Conservation (phyloP, 1,140 invertebrate genomes). For the Macrotrachela quadricornifera region DNA sequence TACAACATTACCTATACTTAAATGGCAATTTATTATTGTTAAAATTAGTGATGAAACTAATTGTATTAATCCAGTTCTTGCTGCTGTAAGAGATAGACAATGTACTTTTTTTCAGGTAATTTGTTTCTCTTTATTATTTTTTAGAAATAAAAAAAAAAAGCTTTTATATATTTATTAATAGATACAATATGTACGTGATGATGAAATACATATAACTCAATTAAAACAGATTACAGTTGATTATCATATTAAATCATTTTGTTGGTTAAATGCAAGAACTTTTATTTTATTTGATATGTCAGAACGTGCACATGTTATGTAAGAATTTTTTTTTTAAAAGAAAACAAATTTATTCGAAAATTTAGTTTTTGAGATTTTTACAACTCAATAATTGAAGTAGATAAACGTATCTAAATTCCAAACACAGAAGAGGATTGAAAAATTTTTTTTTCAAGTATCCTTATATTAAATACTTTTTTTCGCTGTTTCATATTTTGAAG, state of each 20-base stretch:
- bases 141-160: neutral
- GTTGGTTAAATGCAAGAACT: slow-evolving; percentile 64
- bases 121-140: neutral
- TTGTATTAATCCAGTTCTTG: slow-evolving; percentile 43
- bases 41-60: slow-evolving; percentile 43
- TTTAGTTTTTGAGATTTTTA: too few relatives aligned
- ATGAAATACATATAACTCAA: neutral
- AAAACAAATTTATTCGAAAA: too few relatives aligned
- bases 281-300: slow-evolving; percentile 58
- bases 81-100: slow-evolving; percentile 53
- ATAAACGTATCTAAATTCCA: too few relatives aligned
- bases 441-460: too few relatives aligned
- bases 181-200: slow-evolving; percentile 10
- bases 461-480: too few relatives aligned
- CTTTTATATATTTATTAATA: neutral
- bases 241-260: too few relatives aligned
- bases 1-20: slow-evolving; percentile 48
- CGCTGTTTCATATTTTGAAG: too few relatives aligned
- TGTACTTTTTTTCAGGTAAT: slow-evolving; percentile 57
- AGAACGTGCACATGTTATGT: slow-evolving; percentile 64
- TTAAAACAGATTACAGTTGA: too few relatives aligned
- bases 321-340: slow-evolving; percentile 29
- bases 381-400: too few relatives aligned
- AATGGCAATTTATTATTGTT: slow-evolving; percentile 74
- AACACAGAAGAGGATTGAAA: too few relatives aligned